phyloP scores from a whole-genome alignment of 2,797 vertebrate species.

The Premnoplex brunnescens region DNA sequence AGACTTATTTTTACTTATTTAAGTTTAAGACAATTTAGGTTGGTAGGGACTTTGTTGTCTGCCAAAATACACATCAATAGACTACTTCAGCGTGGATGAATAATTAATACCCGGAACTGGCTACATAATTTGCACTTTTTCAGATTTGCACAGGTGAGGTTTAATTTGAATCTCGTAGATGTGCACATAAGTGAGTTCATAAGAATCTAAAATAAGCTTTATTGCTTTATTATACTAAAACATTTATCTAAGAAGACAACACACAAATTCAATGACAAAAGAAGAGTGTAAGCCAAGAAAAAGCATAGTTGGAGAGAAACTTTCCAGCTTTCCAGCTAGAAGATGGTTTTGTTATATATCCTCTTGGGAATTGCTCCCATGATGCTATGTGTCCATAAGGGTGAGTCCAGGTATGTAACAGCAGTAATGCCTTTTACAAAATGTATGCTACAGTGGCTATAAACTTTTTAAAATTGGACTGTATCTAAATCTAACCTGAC shows the following conservation, averaged over 20 bases:
- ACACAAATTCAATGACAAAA: not conserved
- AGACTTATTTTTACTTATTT: not conserved
- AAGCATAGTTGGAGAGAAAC: not conserved
- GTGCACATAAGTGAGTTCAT: not conserved
- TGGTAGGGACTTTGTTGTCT: not conserved
- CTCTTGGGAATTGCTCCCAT: not conserved
- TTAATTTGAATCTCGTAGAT: not conserved
- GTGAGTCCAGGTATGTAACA: not conserved
- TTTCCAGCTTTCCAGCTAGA: not conserved
- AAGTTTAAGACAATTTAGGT: not conserved
- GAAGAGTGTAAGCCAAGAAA: not conserved
- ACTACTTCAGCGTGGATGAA: not conserved
- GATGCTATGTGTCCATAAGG: not conserved
- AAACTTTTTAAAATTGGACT: not conserved
- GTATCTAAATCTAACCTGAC: not conserved
- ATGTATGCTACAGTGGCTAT: not conserved
- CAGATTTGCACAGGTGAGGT: not conserved
- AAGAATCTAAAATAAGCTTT: not conserved
- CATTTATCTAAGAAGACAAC: not conserved
- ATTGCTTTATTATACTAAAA: not conserved
- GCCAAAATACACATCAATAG: not conserved
- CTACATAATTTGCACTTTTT: not conserved
- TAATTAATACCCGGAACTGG: not conserved
- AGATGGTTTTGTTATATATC: not conserved
- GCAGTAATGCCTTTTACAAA: not conserved